phyloP scores from a whole-genome alignment of 2,797 vertebrate species.

The Cyclura pinguis region DNA sequence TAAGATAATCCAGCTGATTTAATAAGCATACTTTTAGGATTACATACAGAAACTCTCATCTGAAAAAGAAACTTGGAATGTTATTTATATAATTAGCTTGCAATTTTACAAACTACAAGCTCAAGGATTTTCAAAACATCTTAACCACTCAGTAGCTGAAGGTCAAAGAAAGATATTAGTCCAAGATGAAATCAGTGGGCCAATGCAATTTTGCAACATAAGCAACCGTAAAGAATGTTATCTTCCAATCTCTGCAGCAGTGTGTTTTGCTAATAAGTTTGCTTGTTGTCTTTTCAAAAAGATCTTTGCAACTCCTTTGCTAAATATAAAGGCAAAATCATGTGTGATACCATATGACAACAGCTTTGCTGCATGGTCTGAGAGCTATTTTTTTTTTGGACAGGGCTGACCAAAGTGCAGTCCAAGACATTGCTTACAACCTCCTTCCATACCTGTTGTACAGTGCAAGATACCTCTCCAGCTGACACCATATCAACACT shows the following conservation, averaged over 20 bases:
- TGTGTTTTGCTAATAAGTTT: background rate
- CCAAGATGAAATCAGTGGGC: background rate
- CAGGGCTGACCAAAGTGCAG: too few relatives aligned
- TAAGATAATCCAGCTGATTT: background rate
- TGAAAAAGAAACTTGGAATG: background rate
- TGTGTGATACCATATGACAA: background rate
- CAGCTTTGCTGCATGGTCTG: background rate
- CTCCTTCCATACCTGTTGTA: too few relatives aligned
- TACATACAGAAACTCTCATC: background rate
- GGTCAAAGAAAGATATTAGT: background rate
- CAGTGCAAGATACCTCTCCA: too few relatives aligned
- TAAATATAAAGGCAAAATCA: background rate
- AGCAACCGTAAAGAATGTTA: background rate
- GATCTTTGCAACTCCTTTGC: background rate
- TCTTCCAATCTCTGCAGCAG: slow-evolving; percentile 1
- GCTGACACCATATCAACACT: too few relatives aligned
- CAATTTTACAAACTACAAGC: background rate
- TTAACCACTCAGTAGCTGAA: background rate
- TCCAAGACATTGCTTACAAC: too few relatives aligned
- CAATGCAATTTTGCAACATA: background rate
- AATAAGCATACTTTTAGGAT: background rate
- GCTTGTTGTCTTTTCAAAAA: background rate
- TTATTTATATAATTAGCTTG: background rate
- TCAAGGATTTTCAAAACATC: background rate
- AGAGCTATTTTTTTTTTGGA: background rate